A percentile compares a stretch with the other conserved stretches of the same genome.
Evolutionary conservation across 2,888 invertebrate species (phyloP).

Genomic region (Taphrorychus bicolor): DNA sequence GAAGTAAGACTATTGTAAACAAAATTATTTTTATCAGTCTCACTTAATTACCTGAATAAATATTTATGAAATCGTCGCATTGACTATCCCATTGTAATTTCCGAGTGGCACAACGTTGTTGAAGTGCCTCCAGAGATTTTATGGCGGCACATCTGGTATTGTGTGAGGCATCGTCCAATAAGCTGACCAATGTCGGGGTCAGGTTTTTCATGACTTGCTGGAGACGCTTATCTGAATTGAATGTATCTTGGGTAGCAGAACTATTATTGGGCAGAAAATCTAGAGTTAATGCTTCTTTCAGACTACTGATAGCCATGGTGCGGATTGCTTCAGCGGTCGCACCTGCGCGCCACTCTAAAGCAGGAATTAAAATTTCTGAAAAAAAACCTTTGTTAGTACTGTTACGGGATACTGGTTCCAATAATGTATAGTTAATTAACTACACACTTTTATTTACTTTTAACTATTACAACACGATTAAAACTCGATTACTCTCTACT

Average conservation of each 20-base stretch:
- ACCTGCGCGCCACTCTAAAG: constrained; percentile 81
- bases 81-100: constrained; percentile 52
- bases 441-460: neutral
- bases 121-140: constrained; percentile 64
- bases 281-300: constrained; percentile 70
- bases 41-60: constrained; percentile 71
- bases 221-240: neutral
- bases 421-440: neutral
- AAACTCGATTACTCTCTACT: neutral
- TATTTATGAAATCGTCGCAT: constrained; percentile 65
- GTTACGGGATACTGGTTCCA: neutral
- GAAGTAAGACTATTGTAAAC: neutral
- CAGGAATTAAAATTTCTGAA: constrained; percentile 72
- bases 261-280: constrained; percentile 6
- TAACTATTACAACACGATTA: too few relatives aligned
- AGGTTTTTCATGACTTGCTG: constrained; percentile 52
- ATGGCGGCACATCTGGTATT: constrained; percentile 69
- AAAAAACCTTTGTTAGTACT: constrained; percentile 26
- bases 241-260: neutral
- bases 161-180: constrained; percentile 70
- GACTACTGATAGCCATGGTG: constrained; percentile 76
- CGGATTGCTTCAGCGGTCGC: constrained; percentile 78
- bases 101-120: constrained; percentile 51
- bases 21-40: too few relatives aligned
- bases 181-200: constrained; percentile 65